These are phyloP conservation scores for Potorous gilbertii DNA, from an alignment of 2,797 vertebrate genomes.

Conservation along the genomic window DNA sequence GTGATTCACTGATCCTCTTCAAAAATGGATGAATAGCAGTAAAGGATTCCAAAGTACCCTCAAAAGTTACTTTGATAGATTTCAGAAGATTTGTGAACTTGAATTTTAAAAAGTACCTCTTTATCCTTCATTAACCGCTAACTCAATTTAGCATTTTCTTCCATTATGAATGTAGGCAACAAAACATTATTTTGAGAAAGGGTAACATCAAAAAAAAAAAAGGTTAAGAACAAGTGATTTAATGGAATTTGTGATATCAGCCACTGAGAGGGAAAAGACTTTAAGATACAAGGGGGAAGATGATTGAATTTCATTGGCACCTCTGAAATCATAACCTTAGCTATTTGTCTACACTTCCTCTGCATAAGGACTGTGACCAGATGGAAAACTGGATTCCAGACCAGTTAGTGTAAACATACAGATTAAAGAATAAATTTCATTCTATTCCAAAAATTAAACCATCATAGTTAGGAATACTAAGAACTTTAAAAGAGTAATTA, in stretches of 20 bases:
- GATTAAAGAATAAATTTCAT: constrained; percentile 37
- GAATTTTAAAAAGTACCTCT: not conserved
- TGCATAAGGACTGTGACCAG: not conserved
- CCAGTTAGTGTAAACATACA: constrained; percentile 7
- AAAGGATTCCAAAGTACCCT: not conserved
- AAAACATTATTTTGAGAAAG: not conserved
- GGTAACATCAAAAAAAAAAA: not conserved
- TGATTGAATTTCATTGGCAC: not conserved
- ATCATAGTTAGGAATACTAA: not conserved
- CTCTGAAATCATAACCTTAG: constrained; percentile 3
- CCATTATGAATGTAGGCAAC: not conserved
- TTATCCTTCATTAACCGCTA: not conserved
- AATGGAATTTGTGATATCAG: constrained; percentile 25
- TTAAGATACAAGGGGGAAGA: not conserved
- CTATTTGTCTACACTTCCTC: not conserved
- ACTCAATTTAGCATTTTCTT: not conserved
- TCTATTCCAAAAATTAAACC: constrained; percentile 43
- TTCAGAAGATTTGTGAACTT: not conserved
- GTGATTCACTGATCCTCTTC: not conserved
- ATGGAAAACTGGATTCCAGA: constrained; percentile 16
- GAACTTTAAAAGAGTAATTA: constrained; percentile 22
- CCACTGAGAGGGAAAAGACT: constrained; percentile 9
- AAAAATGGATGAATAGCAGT: not conserved
- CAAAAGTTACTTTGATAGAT: not conserved
- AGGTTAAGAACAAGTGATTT: not conserved